Percentiles rank a stretch among this genome's conserved stretches.
phyloP scores from a whole-genome alignment of 2,797 vertebrate genomes.

The Anguilla megastoma region DNA sequence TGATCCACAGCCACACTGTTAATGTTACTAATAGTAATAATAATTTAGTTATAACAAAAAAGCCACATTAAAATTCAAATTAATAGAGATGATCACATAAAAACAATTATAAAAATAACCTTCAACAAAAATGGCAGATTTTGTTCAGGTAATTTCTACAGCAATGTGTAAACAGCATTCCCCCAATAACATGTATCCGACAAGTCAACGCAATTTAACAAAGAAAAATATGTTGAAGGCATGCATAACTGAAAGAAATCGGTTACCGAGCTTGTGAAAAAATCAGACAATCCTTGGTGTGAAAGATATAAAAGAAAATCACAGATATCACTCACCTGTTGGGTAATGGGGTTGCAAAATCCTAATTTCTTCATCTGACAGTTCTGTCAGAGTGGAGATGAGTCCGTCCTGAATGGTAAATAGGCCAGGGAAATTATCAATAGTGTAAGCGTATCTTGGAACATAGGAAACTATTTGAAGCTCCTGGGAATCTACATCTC shows the following conservation, averaged over 20 bases:
- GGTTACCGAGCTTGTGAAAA: background rate
- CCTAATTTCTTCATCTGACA: slow-evolving; percentile 78
- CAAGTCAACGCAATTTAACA: too few relatives aligned
- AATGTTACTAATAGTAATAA: background rate
- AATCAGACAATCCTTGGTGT: background rate
- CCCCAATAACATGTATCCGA: background rate
- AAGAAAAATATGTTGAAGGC: background rate
- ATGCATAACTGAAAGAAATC: background rate
- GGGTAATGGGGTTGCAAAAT: slow-evolving; percentile 60
- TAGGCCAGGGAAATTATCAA: slow-evolving; percentile 85
- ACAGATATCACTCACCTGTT: slow-evolving; percentile 46
- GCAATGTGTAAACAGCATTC: background rate
- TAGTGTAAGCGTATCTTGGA: slow-evolving; percentile 76
- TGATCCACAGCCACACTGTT: background rate
- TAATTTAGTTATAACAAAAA: background rate
- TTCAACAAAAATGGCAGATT: background rate
- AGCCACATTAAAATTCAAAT: background rate
- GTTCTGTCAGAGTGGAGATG: slow-evolving; percentile 76
- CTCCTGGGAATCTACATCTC: slow-evolving; percentile 71
- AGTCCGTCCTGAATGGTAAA: slow-evolving; percentile 81
- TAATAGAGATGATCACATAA: background rate
- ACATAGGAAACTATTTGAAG: slow-evolving; percentile 80
- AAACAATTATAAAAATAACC: background rate
- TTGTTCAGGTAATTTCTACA: background rate
- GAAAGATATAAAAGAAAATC: background rate